Percentiles rank a stretch among this genome's conserved stretches.
Conservation (phyloP, 2,888 invertebrate genomes). For the Rotaria sp. region DNA sequence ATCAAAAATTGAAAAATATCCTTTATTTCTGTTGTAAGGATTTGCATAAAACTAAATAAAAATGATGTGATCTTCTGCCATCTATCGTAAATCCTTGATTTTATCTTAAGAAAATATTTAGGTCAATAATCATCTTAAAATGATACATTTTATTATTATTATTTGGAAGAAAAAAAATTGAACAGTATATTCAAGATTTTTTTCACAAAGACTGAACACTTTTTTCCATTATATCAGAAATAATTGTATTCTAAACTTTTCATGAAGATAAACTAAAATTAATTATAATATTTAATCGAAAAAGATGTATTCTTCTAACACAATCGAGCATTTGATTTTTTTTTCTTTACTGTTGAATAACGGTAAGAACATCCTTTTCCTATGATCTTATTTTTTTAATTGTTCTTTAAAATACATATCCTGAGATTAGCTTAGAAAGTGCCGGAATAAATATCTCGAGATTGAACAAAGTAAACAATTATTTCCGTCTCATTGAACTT, state of each 20-base stretch:
- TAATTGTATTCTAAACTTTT: too few relatives aligned
- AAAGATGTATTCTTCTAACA: background rate
- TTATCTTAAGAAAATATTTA: too few relatives aligned
- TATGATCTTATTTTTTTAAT: background rate
- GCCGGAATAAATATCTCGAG: background rate
- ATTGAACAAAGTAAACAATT: background rate
- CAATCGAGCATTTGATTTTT: background rate
- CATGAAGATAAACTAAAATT: too few relatives aligned
- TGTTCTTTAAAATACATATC: background rate
- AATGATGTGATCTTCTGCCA: background rate
- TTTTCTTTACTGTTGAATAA: background rate
- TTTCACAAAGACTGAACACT: too few relatives aligned
- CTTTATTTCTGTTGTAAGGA: background rate
- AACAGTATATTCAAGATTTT: too few relatives aligned
- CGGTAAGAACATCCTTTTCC: background rate
- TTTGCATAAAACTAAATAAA: background rate
- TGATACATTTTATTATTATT: too few relatives aligned
- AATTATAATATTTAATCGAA: too few relatives aligned
- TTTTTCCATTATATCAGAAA: too few relatives aligned
- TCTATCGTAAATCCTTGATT: background rate
- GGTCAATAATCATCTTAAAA: too few relatives aligned
- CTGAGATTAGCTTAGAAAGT: background rate
- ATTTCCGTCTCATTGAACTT: background rate
- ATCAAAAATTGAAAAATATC: background rate
- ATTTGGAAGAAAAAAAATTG: too few relatives aligned